Evolutionary conservation across 2,113 vertebrate species (phyloP).

Genomic region (Psittacula cyanocephala): DNA sequence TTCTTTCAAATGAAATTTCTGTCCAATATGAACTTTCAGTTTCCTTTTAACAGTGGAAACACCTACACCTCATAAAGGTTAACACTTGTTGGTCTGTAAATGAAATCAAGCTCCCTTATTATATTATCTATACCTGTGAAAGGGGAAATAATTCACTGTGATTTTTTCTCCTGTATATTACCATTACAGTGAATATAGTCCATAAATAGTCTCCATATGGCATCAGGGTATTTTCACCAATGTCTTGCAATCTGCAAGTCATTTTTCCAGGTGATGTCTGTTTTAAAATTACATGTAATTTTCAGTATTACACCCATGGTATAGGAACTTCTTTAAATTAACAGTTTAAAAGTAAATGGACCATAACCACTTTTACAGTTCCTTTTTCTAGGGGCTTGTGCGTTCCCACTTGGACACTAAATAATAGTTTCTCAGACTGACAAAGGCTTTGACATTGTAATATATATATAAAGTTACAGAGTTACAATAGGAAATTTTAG

Average conservation of each 20-base stretch:
- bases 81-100: neutral
- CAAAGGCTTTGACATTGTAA: neutral
- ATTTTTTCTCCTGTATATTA: constrained; percentile 27
- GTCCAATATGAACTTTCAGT: neutral
- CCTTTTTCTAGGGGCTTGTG: neutral
- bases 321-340: neutral
- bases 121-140: neutral
- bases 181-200: neutral
- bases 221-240: constrained; percentile 2
- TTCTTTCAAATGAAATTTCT: neutral
- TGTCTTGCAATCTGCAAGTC: constrained; percentile 15
- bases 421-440: neutral
- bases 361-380: neutral
- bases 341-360: neutral
- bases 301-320: neutral
- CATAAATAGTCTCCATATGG: constrained; percentile 53
- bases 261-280: constrained; percentile 36
- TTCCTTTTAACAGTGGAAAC: neutral
- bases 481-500: neutral
- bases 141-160: neutral
- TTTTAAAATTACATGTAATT: constrained; percentile 26
- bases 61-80: neutral
- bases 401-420: neutral
- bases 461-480: neutral
- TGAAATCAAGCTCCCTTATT: neutral